Percentiles rank a stretch among this genome's conserved stretches.
Conservation (phyloP, 2,888 invertebrate species). For the Tanypteryx hageni region DNA sequence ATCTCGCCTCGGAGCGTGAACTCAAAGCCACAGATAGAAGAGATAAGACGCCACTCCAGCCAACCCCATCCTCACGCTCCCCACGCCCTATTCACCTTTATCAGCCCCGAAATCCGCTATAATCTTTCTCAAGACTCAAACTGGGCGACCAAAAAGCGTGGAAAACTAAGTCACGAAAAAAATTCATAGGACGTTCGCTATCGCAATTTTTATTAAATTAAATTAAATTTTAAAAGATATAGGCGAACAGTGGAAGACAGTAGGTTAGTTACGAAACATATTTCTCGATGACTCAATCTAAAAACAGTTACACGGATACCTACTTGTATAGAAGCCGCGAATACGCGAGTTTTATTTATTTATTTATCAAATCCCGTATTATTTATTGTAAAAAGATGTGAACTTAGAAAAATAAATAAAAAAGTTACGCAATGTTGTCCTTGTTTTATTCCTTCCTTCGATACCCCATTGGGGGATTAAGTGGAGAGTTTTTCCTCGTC, state of each 20-base stretch:
- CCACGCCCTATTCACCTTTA: not conserved
- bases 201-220: not conserved
- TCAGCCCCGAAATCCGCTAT: not conserved
- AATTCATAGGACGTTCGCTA: not conserved
- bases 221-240: not conserved
- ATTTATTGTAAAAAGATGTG: conserved; percentile 44
- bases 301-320: not conserved
- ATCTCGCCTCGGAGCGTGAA: not conserved
- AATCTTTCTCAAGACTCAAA: not conserved
- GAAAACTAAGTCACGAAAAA: conserved; percentile 54
- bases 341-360: not conserved
- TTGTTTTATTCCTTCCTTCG: not conserved
- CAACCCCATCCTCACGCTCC: not conserved
- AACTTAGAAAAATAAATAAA: conserved; percentile 30
- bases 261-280: no score
- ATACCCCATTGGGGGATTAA: not conserved
- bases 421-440: not conserved
- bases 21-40: not conserved
- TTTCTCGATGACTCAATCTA: no score
- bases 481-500: not conserved
- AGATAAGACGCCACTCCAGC: not conserved
- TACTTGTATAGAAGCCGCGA: not conserved
- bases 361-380: conserved; percentile 49
- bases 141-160: conserved; percentile 36
- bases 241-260: not conserved